A percentile compares a stretch with the other conserved stretches of the same genome.
phyloP scores from a whole-genome alignment of 2,888 invertebrate species.

The Lutraria lutraria region DNA sequence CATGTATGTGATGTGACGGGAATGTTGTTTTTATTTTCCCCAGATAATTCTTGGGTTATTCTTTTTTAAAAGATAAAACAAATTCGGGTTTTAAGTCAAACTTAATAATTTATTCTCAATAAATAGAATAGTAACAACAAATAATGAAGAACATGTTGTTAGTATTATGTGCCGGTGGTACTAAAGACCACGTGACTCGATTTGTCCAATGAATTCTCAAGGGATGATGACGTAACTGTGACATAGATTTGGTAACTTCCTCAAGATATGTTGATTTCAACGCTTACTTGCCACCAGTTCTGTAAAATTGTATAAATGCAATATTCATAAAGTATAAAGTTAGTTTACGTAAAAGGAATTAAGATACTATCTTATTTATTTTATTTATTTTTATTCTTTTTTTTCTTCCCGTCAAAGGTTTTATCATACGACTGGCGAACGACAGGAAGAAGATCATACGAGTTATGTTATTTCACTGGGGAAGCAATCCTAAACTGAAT shows the following conservation, averaged over 20 bases:
- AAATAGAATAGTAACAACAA: neutral
- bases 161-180: neutral
- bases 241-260: neutral
- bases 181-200: neutral
- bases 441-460: no score
- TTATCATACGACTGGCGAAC: no score
- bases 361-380: neutral
- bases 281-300: slow-evolving; percentile 8
- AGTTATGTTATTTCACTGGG: neutral
- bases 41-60: neutral
- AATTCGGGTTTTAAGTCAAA: neutral
- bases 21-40: no score
- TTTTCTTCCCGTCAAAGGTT: neutral
- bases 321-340: neutral
- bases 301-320: neutral
- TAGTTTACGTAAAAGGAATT: neutral
- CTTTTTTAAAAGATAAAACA: neutral
- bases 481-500: no score
- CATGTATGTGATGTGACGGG: no score
- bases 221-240: neutral
- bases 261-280: neutral
- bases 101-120: slow-evolving; percentile 10
- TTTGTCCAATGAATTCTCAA: neutral
- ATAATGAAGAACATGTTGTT: neutral
- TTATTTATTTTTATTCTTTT: neutral